Conservation (phyloP, 2,797 vertebrate species). For the Vireo griseus region DNA sequence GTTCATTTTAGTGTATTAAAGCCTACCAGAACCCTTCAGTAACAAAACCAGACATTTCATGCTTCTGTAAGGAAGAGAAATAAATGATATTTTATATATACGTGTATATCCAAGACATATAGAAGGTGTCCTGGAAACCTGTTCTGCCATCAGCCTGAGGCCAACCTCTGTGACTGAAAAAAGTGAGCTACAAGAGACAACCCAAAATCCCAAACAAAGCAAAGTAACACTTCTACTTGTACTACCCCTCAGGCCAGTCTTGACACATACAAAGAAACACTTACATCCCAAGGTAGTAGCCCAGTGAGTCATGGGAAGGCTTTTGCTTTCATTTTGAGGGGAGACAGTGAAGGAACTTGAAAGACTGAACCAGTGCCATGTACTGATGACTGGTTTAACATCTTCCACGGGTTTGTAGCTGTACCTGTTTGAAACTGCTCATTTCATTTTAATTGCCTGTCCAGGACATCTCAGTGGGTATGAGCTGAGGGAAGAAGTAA, state of each 20-base stretch:
- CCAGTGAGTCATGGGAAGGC: neutral
- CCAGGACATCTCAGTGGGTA: neutral
- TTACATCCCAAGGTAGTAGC: neutral
- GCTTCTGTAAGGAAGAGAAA: neutral
- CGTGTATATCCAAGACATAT: neutral
- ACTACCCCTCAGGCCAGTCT: neutral
- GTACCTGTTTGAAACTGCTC: neutral
- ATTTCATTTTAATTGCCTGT: neutral
- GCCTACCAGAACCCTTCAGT: neutral
- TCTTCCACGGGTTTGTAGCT: neutral
- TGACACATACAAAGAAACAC: neutral
- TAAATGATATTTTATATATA: fast-evolving
- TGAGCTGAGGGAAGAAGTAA: neutral
- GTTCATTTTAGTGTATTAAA: neutral
- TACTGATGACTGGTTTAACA: neutral
- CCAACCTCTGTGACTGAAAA: neutral
- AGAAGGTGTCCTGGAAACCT: neutral
- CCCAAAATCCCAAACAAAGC: neutral
- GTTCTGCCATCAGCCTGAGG: neutral
- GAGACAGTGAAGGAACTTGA: neutral
- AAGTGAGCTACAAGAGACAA: neutral
- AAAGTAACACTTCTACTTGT: neutral
- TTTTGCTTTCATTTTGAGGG: neutral
- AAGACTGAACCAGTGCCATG: neutral
- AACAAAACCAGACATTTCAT: neutral